These are phyloP conservation scores for Adela reaumurella DNA, from an alignment of 2,888 invertebrate species.

Conservation along the genomic window DNA sequence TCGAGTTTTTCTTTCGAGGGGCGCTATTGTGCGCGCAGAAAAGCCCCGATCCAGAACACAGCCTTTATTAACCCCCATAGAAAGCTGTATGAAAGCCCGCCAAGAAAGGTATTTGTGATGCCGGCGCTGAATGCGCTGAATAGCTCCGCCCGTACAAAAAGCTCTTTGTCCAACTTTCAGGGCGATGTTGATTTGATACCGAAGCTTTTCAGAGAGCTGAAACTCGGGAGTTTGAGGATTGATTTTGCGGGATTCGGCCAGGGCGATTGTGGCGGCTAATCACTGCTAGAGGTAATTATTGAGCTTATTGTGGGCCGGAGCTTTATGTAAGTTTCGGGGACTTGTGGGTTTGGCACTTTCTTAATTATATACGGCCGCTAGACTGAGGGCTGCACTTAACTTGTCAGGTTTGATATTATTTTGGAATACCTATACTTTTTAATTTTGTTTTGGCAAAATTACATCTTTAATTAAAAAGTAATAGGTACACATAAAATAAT, in stretches of 20 bases:
- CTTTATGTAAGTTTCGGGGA: background rate
- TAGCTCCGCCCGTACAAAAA: conserved; percentile 27
- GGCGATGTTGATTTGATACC: conserved; percentile 5
- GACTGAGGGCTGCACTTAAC: too few species aligned
- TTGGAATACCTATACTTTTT: too few species aligned
- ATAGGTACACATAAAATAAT: too few species aligned
- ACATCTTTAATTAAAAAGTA: too few species aligned
- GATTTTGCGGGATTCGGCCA: background rate
- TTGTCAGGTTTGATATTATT: too few species aligned
- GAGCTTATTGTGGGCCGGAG: background rate
- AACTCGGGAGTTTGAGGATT: background rate
- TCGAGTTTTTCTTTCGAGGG: conserved; percentile 21
- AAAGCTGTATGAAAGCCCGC: conserved; percentile 41
- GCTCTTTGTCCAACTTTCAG: conserved; percentile 15
- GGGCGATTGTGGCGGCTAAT: too few species aligned
- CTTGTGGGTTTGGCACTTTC: too few species aligned
- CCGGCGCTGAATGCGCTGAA: conserved; percentile 28
- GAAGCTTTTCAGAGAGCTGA: conserved; percentile 2
- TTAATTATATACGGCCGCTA: too few species aligned
- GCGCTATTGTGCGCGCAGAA: conserved; percentile 51
- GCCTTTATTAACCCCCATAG: conserved; percentile 53
- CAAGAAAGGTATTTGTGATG: conserved; percentile 53
- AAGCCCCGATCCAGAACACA: conserved; percentile 10
- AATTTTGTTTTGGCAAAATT: too few species aligned
- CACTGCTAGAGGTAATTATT: background rate